Base-by-base conservation (phyloP, 2,888 invertebrate genomes). In the Endotricha flammealis region DNA sequence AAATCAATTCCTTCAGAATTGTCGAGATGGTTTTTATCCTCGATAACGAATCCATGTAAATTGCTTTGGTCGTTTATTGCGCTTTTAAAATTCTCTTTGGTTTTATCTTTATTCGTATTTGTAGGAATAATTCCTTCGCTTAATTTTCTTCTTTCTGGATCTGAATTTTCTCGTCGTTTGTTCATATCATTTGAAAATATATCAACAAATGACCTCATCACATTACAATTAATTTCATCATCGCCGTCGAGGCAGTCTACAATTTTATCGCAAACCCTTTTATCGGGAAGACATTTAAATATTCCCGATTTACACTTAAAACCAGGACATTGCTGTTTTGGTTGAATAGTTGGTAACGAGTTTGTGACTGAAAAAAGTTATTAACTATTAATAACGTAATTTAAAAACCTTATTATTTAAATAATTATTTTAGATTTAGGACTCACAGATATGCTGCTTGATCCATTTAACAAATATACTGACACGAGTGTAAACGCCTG, bases 401-500 rank as follows among this genome's bases (percentile, higher is more conserved):
- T 1, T 29, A 23, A 11, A 28, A 24, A 11, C 10, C 27, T 16
- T 11, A 14, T 17, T 8, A 12, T 17, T 3, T 36, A 3, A 27
- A 29, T 12, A 10, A 17, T 2, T 9, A 31, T 22, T 22, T 13
- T n/a, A n/a, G n/a, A 12, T 9, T 17, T 20, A 0, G 11, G 41
- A 70, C 88, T 87, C 72, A 92, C 92, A 73, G 16, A 87, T 89
- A 41, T 89, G 87, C 33, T 86, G 81, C 44, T 82, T 82, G 42
- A 95, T 92, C 95, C 95, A 95, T 41, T 91, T 87, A n/a, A 91
- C 70, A 61, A 90, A 94, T 13, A 91, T 79, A 46, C 92, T 91
- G 11, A 95, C 92, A 72, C 92, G 88, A 0, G 95, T 94, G 57
- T 96, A 96, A 29, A 92, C 94, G 1, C 95, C 95, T 10, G 94